A percentile compares a stretch with the other conserved stretches of the same genome.
phyloP scores from a whole-genome alignment of 1,140 invertebrate species.

The Heliconius hewitsoni region DNA sequence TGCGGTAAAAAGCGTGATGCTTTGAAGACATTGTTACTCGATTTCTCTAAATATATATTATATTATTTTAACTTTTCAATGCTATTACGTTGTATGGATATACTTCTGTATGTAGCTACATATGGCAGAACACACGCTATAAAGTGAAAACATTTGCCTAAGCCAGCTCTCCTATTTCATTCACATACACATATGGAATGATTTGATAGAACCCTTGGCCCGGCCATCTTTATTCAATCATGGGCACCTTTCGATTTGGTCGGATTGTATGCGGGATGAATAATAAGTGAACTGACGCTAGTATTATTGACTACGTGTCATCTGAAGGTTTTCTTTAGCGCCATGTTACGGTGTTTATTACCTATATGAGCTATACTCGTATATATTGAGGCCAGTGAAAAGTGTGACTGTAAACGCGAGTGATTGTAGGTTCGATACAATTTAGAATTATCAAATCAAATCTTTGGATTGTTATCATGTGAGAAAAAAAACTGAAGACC shows the following conservation, averaged over 20 bases:
- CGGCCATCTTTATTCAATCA: slow-evolving; percentile 48
- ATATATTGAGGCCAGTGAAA: too few relatives aligned
- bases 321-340: slow-evolving; percentile 8
- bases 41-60: too few relatives aligned
- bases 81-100: neutral
- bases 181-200: slow-evolving; percentile 27
- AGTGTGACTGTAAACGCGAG: too few relatives aligned
- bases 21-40: too few relatives aligned
- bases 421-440: too few relatives aligned
- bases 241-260: slow-evolving; percentile 45
- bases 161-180: slow-evolving; percentile 13
- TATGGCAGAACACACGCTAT: neutral
- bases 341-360: neutral
- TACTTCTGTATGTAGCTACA: neutral
- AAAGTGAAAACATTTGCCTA: slow-evolving; percentile 21
- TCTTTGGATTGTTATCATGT: too few relatives aligned
- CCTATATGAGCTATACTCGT: neutral
- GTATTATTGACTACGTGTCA: slow-evolving; percentile 31
- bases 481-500: too few relatives aligned
- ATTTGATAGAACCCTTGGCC: slow-evolving; percentile 46
- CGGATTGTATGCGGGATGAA: slow-evolving; percentile 26
- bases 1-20: too few relatives aligned
- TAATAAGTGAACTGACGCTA: neutral
- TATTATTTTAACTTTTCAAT: too few relatives aligned
- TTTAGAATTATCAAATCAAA: too few relatives aligned